Evolutionary conservation across 2,888 invertebrate genomes (phyloP).

Genomic region (Mactromeris polynyma): DNA sequence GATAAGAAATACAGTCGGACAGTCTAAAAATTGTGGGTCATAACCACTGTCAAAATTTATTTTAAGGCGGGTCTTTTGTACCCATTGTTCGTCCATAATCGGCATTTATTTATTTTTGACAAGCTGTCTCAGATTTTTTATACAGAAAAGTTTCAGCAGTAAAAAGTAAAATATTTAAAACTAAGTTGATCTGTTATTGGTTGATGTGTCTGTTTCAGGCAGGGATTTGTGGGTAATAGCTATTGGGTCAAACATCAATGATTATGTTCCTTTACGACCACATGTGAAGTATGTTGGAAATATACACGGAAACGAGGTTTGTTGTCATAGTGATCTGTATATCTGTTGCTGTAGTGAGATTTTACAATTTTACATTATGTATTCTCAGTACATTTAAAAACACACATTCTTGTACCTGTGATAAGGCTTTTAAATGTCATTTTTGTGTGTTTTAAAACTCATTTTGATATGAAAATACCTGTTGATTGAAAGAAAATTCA

Average conservation of each 20-base stretch:
- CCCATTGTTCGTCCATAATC: too few relatives aligned
- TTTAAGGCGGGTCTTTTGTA: background rate
- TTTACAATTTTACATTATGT: too few relatives aligned
- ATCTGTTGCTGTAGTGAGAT: too few relatives aligned
- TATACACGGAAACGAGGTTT: constrained; percentile 86
- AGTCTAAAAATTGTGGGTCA: background rate
- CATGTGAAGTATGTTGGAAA: constrained; percentile 85
- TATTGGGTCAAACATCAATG: constrained; percentile 71
- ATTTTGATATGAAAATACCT: too few relatives aligned
- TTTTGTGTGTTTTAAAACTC: too few relatives aligned
- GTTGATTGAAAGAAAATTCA: too few relatives aligned
- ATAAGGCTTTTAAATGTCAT: too few relatives aligned
- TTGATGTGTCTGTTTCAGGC: constrained; percentile 88
- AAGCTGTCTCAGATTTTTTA: background rate
- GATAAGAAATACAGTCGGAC: background rate
- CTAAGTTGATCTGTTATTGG: background rate
- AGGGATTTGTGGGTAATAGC: constrained; percentile 98
- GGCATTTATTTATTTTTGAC: background rate
- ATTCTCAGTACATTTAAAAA: too few relatives aligned
- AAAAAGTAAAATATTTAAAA: background rate
- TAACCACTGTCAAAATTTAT: background rate
- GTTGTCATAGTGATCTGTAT: too few relatives aligned
- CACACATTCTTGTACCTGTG: too few relatives aligned
- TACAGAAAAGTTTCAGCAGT: background rate
- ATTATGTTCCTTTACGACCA: constrained; percentile 78